phyloP scores from a whole-genome alignment of 1,140 invertebrate species.

The Brachionus manjavacas region DNA sequence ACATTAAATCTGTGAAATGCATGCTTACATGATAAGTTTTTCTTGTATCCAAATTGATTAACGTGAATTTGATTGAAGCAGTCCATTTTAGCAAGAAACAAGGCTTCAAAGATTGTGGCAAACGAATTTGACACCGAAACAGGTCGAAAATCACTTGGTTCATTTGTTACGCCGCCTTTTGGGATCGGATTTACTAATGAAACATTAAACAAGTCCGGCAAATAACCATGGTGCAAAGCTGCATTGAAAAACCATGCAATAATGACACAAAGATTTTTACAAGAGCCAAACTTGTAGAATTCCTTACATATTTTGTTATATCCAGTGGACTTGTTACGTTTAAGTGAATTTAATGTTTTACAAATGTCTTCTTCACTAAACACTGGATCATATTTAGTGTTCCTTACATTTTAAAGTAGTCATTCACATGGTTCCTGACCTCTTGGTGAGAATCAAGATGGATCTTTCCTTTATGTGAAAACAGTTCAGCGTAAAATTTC shows the following conservation, averaged over 20 bases:
- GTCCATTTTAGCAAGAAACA: not conserved
- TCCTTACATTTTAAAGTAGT: not conserved
- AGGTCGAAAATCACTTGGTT: not conserved
- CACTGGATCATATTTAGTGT: not conserved
- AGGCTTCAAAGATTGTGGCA: not conserved
- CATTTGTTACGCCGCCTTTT: not conserved
- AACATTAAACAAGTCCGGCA: not conserved
- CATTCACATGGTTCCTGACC: not conserved
- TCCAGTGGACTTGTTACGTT: not conserved
- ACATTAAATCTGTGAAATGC: too few species aligned
- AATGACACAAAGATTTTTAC: not conserved
- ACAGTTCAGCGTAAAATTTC: not conserved
- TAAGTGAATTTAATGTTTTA: not conserved
- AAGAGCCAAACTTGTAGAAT: not conserved
- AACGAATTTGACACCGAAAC: not conserved
- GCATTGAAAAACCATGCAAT: not conserved
- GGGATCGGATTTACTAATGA: not conserved
- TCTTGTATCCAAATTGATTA: too few species aligned
- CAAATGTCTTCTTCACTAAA: not conserved
- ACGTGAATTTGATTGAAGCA: too few species aligned
- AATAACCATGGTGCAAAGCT: not conserved
- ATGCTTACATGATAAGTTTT: too few species aligned
- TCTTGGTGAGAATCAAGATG: not conserved
- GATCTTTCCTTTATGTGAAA: not conserved
- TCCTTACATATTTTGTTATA: not conserved